phyloP scores from a whole-genome alignment of 2,113 vertebrate genomes.

The Atractosteus spatula region DNA sequence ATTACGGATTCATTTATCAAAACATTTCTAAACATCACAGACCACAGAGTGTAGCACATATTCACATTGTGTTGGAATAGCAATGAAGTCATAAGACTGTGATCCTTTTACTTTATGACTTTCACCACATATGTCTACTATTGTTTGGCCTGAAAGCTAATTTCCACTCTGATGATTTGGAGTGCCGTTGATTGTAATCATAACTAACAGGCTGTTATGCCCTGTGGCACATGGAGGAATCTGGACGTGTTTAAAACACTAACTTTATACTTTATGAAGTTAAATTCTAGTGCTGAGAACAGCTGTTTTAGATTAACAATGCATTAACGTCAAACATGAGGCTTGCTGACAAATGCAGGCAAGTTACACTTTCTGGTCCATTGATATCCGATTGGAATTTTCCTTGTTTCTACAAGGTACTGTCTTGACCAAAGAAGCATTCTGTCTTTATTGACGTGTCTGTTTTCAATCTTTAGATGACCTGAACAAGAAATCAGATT shows the following conservation, averaged over 20 bases:
- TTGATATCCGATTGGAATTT: conserved; percentile 17
- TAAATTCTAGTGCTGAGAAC: conserved; percentile 50
- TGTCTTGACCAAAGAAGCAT: background rate
- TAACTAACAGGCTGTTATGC: conserved; percentile 53
- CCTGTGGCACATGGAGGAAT: conserved; percentile 45
- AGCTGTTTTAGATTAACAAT: conserved; percentile 60
- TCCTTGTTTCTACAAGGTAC: background rate
- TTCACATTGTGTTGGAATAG: no score
- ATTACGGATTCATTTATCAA: no score
- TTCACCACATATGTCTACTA: background rate
- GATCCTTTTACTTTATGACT: background rate
- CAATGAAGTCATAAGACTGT: no score
- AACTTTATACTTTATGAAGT: conserved; percentile 56
- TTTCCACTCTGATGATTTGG: conserved; percentile 61
- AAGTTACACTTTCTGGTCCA: conserved; percentile 26
- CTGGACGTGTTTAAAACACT: conserved; percentile 62
- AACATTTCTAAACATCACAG: no score
- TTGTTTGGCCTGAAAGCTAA: conserved; percentile 47
- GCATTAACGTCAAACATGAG: conserved; percentile 59
- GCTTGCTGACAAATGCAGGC: conserved; percentile 44
- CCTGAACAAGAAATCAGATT: background rate
- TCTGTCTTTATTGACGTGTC: conserved; percentile 26
- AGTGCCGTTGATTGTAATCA: conserved; percentile 58
- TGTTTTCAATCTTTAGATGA: background rate
- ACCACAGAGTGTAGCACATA: no score